Percentiles rank a stretch among this genome's conserved stretches.
phyloP scores from a whole-genome alignment of 2,797 vertebrate species.

The Alcedo quadribrachys region DNA sequence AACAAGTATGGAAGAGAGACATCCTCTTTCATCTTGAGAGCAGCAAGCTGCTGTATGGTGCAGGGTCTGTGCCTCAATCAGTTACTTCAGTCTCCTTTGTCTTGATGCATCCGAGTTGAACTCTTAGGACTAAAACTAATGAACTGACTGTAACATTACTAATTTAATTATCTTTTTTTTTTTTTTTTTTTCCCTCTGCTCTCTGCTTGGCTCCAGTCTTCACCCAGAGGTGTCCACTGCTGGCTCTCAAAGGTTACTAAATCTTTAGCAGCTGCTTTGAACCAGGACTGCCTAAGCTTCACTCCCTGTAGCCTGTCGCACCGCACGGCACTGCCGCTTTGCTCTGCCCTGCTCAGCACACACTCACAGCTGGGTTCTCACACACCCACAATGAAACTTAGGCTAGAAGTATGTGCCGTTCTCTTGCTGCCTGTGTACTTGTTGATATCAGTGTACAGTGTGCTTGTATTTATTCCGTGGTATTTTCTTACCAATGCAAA shows the following conservation, averaged over 20 bases:
- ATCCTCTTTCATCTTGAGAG: background rate
- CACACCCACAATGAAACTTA: conserved; percentile 82
- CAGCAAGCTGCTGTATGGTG: background rate
- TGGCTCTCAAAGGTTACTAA: conserved; percentile 81
- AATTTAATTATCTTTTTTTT: conserved; percentile 64
- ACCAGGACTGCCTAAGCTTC: conserved; percentile 60
- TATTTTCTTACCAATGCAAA: conserved; percentile 92
- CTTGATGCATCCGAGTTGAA: conserved; percentile 49
- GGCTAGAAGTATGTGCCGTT: conserved; percentile 82
- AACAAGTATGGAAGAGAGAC: conserved; percentile 31
- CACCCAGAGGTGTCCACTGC: conserved; percentile 68
- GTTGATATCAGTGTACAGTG: conserved; percentile 92
- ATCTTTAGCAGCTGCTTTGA: conserved; percentile 71
- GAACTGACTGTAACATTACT: conserved; percentile 68
- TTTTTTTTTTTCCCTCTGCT: conserved; percentile 62
- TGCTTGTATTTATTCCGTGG: conserved; percentile 95
- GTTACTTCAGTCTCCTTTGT: conserved; percentile 68
- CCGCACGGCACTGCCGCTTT: conserved; percentile 70
- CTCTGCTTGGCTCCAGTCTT: conserved; percentile 76
- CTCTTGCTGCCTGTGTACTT: conserved; percentile 91
- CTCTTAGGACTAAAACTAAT: conserved; percentile 55
- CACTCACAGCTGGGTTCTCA: conserved; percentile 42
- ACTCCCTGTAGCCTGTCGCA: conserved; percentile 26
- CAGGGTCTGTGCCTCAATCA: background rate
- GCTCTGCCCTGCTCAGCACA: conserved; percentile 71